Evolutionary conservation across 2,888 invertebrate species (phyloP), one percentile per base, ranked within the genome.

Genomic region (Calephelis perditalis): DNA sequence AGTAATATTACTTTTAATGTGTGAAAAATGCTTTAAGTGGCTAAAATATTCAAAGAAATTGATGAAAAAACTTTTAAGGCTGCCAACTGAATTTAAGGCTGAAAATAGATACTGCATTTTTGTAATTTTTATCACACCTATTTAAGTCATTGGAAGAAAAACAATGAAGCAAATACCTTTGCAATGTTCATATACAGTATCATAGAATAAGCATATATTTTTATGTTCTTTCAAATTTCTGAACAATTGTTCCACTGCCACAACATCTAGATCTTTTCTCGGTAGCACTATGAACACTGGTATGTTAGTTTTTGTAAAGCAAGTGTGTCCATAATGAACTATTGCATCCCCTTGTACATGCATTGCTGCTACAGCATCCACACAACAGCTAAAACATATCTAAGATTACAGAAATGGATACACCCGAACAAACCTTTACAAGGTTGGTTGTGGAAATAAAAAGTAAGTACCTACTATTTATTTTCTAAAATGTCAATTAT

Each of bases 301-400:
- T 60, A 98, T 90, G 59, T 94, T 92, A 40, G 92, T 90, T 11
- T 95, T 94, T 43, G 96, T 96, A 67, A 97, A 94, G 81, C 99
- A 99, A 0, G 96, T 93, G 73, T 94, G 95, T 0, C 99, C 99
- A 83, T 96, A 99, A 82, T 99, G 99, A 60, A 99, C 92, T 3
- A 99, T 88, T 43, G 95, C 94, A 82, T 98, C 96, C 0, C 96
- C 95, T 62, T 93, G 91, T 7, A 97, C 94, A 81, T 99, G 99
- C 79, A 96, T 94, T 0, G 98, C 97, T 2, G 98, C 96, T 44
- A 98, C 94, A 73, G 96, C 95, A 81, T 98, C 97, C 3, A 97
- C 94, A 79, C 98, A 98, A 81, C 97, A 98, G 79, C 97, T 97
- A 80, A 68, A 91, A 77, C 36, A 57, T 15, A 15, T 9, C 43